phyloP scores from a whole-genome alignment of 2,797 vertebrate species.

The Helarctos malayanus region DNA sequence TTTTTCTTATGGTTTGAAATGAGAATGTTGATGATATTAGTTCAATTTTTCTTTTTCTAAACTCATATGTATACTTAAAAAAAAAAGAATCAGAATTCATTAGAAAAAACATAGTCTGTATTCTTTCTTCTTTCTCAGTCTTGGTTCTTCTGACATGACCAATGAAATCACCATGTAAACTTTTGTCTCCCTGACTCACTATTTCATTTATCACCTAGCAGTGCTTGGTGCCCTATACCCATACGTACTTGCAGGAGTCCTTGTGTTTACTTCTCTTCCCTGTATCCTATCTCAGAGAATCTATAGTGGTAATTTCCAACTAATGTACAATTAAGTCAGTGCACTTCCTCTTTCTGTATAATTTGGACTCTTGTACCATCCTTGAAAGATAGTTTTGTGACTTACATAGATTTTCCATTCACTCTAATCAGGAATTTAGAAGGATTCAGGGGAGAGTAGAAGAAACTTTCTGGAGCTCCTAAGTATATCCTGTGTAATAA shows the following conservation, averaged over 20 bases:
- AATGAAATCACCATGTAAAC: not conserved
- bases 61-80: not conserved
- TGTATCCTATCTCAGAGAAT: not conserved
- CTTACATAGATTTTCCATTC: not conserved
- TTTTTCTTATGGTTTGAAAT: conserved; percentile 7
- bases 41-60: not conserved
- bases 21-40: not conserved
- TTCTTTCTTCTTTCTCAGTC: not conserved
- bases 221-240: rapidly evolving
- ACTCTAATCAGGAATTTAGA: not conserved
- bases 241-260: not conserved
- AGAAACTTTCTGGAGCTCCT: not conserved
- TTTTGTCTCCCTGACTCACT: not conserved
- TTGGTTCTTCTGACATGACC: not conserved
- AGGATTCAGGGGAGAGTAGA: not conserved
- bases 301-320: not conserved
- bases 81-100: not conserved
- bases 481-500: not conserved
- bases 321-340: not conserved
- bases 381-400: not conserved
- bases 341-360: not conserved
- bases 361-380: not conserved
- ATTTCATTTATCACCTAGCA: not conserved
- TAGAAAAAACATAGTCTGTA: not conserved
- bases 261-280: not conserved